Base-by-base conservation (phyloP, 2,888 invertebrate genomes). In the Sicus ferrugineus region DNA sequence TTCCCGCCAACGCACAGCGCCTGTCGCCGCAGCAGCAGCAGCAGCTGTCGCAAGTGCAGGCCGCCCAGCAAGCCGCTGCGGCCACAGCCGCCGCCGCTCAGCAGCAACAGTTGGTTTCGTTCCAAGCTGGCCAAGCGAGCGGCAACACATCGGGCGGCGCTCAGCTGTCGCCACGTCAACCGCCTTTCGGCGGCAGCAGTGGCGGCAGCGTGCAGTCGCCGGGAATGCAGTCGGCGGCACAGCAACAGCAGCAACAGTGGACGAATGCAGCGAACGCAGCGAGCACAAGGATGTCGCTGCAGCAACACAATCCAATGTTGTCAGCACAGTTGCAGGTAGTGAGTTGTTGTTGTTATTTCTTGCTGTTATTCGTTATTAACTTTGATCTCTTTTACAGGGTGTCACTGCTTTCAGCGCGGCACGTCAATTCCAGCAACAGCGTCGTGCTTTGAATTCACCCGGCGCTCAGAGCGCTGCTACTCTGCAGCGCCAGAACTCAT, bases 261-360 rank as follows among this genome's bases (percentile, higher is more conserved):
- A 64, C 73, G 75, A 72, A 73, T 64, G 79, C 75, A 64, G 52
- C 70, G 65, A 69, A 67, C 69, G 67, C 71, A 59, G 69, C 69
- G 68, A 69, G 74, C 67, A 76, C 73, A 70, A 70, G 73, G 11
- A 77, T 92, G 77, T 89, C 89, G 69, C 87, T 91, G 71, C 91
- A 92, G 79, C 92, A 92, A 84, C 92, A 95, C 85, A 94, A 95
- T 86, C 94, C 95, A 34, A 94, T 96, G 94, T 88, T 96, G 79
- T 93, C 92, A 86, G 92, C 93, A 77, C 94, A 94, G 85, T 87
- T 94, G 78, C 91, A 92, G 81, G 93, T 93, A 86, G 89, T n/a
- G n/a, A n/a, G 31, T 67, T 26, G 14, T 59, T 31, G 31, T 23
- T 48, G 38, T 61, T 34, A n/a, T n/a, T n/a, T n/a, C n/a, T n/a